Evolutionary conservation across 1,140 invertebrate genomes (phyloP), one percentile per base, ranked within the genome.

Genomic region (Paracyclopina nana): DNA sequence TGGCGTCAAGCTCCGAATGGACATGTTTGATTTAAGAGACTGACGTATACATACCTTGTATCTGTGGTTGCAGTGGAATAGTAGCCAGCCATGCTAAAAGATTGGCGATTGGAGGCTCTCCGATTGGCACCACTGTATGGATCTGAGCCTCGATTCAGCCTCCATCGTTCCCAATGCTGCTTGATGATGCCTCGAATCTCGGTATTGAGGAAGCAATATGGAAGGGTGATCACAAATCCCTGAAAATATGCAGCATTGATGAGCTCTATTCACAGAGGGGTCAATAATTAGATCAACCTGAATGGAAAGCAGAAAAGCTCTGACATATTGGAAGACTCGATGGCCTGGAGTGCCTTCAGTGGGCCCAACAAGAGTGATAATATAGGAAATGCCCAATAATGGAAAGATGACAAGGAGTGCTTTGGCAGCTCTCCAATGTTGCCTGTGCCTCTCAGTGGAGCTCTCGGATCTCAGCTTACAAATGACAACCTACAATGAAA

Each of bases 351-450:
- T 27, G 28, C 11, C 28, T 28, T 48, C 26, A 9, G 22, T 28
- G n/a, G 45, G 45, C 16, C 29, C 48, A 16, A 12, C 9, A 50
- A 50, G 31, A 20, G 48, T 50, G 30, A 50, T 38, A 8, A 50
- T 11, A 25, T 50, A 50, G n/a, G 48, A 38, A 24, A 50, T 50
- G 12, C 48, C 48, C 16, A 50, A 29, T 5, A 50, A 31, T 12
- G 48, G 48, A 8, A 50, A 38, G 14, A 50, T 50, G 12, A 50
- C 48, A 9, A 50, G 30, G 8, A 50, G 30, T 11, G 48, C 48
- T 40, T 50, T 50, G 9, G 48, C 30, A 30, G 48, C 48, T 24
- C 38, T 50, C 48, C 48, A 50, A 30, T 50, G 14, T 24, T 50
- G 48, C 16, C 38, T 28, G 24, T 50, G 16, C 12, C 18, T 9